Evolutionary conservation across 1,140 invertebrate genomes (phyloP).

Genomic region (Drosophila paulistorum): DNA sequence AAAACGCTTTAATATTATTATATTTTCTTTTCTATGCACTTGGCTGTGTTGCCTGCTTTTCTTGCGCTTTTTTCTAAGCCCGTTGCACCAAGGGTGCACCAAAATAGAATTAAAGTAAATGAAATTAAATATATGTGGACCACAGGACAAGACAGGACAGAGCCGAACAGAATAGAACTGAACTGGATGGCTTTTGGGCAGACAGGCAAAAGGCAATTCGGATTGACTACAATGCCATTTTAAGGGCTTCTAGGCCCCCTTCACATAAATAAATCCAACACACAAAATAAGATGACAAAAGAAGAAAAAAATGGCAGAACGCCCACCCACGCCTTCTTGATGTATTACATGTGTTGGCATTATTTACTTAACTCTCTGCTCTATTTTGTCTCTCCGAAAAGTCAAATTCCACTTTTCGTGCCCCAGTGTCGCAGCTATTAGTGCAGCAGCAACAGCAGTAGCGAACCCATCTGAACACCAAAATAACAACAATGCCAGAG

Average conservation of each 20-base stretch:
- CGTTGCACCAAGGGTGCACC: conserved; percentile 13
- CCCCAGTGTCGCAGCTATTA: conserved; percentile 65
- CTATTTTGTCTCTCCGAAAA: conserved; percentile 78
- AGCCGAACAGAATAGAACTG: not conserved
- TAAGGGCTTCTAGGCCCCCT: conserved; percentile 39
- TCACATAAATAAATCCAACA: conserved; percentile 51
- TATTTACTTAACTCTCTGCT: conserved; percentile 80
- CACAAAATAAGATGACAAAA: conserved; percentile 9
- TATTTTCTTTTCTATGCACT: conserved; percentile 76
- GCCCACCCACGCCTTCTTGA: conserved; percentile 46
- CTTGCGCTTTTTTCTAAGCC: conserved; percentile 36
- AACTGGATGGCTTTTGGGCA: not conserved
- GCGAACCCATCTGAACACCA: conserved; percentile 14
- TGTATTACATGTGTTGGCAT: conserved; percentile 80
- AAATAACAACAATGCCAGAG: conserved; percentile 45
- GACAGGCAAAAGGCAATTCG: conserved; percentile 32
- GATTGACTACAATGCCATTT: conserved; percentile 51
- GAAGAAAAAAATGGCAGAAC: conserved; percentile 3
- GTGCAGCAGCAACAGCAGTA: conserved; percentile 48
- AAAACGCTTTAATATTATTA: conserved; percentile 82
- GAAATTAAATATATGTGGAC: conserved; percentile 64
- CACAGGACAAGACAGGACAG: not conserved
- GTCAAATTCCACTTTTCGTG: conserved; percentile 72
- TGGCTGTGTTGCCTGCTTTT: conserved; percentile 50
- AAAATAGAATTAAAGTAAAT: conserved; percentile 64